Percentiles rank a stretch among this genome's conserved stretches.
Evolutionary conservation across 2,888 invertebrate genomes (phyloP).

Genomic region (Chromoteleia sp.): DNA sequence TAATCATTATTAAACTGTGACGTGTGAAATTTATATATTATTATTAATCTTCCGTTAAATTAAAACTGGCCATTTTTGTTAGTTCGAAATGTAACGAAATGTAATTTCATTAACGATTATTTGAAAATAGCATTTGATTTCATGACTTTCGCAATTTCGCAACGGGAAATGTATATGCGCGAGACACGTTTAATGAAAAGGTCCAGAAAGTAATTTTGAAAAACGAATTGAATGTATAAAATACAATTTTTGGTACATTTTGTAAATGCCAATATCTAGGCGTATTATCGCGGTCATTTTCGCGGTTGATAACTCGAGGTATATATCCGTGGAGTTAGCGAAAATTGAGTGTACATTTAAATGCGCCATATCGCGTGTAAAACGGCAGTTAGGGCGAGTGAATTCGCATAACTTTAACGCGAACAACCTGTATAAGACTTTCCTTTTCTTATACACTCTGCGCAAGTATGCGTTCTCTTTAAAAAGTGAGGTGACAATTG

Average conservation of each 20-base stretch:
- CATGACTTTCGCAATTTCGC: too few relatives aligned
- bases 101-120: neutral
- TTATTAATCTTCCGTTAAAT: slow-evolving; percentile 6
- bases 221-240: slow-evolving; percentile 18
- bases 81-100: neutral
- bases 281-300: slow-evolving; percentile 35
- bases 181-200: neutral
- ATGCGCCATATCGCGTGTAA: slow-evolving; percentile 81
- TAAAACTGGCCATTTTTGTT: slow-evolving; percentile 1
- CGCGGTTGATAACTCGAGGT: slow-evolving; percentile 32
- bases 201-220: slow-evolving; percentile 1
- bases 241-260: slow-evolving; percentile 6
- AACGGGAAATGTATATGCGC: too few relatives aligned
- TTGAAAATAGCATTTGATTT: too few relatives aligned
- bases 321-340: slow-evolving; percentile 72
- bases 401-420: slow-evolving; percentile 81
- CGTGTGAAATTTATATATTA: neutral
- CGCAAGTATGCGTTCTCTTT: too few relatives aligned
- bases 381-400: slow-evolving; percentile 78
- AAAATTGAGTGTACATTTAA: slow-evolving; percentile 78
- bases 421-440: slow-evolving; percentile 74
- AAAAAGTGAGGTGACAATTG: slow-evolving; percentile 31
- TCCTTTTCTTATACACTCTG: slow-evolving; percentile 69
- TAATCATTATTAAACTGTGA: slow-evolving; percentile 12
- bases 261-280: slow-evolving; percentile 2